Evolutionary conservation across 2,888 invertebrate genomes (phyloP).

Genomic region (Campoletis raptor): DNA sequence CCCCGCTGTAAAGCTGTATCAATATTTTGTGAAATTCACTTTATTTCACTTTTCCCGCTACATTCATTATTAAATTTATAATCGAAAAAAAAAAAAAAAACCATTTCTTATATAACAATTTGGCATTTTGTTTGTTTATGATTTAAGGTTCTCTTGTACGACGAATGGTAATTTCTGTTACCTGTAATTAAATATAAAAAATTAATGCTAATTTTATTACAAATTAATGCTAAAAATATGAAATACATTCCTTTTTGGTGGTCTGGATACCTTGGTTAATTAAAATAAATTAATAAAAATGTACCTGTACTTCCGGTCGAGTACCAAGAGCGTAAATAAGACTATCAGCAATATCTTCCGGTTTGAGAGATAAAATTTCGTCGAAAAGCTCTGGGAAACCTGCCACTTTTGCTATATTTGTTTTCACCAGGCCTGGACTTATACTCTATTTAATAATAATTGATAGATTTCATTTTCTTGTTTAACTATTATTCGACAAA

Average conservation of each 20-base stretch:
- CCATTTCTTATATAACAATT: too few species aligned
- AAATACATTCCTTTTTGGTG: slow-evolving; percentile 30
- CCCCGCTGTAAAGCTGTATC: too few species aligned
- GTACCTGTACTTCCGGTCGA: slow-evolving; percentile 82
- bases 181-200: slow-evolving; percentile 70
- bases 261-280: slow-evolving; percentile 22
- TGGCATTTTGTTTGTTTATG: too few species aligned
- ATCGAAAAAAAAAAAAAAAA: too few species aligned
- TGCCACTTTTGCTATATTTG: slow-evolving; percentile 72
- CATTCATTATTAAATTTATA: too few species aligned
- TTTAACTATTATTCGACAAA: too few species aligned
- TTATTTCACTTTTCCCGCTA: too few species aligned
- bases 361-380: slow-evolving; percentile 70
- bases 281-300: background rate
- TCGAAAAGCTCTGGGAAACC: slow-evolving; percentile 68
- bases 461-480: background rate
- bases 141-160: slow-evolving; percentile 72
- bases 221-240: background rate
- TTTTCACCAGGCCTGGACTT: slow-evolving; percentile 80
- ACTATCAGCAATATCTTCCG: slow-evolving; percentile 80
- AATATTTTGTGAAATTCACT: too few species aligned
- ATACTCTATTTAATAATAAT: slow-evolving; percentile 75
- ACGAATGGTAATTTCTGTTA: slow-evolving; percentile 75
- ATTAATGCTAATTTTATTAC: background rate
- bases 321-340: slow-evolving; percentile 81